These are phyloP conservation scores for Calyptomena viridis DNA, from an alignment of 2,113 vertebrate genomes.

Conservation along the genomic window DNA sequence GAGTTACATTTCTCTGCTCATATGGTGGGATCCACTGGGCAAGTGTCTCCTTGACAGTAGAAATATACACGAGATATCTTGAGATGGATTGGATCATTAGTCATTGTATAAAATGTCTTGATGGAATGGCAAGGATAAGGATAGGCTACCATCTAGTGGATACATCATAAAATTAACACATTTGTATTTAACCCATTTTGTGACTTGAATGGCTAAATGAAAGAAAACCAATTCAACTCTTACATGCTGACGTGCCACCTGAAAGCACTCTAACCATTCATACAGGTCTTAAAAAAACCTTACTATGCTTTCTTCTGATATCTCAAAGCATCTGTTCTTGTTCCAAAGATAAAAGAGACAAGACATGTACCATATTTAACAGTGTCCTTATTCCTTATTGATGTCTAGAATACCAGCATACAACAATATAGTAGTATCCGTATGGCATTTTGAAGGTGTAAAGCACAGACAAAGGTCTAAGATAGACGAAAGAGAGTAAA, in stretches of 20 bases:
- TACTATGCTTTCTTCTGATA: slow-evolving; percentile 39
- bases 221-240: neutral
- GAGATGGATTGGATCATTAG: neutral
- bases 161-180: slow-evolving; percentile 11
- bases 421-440: neutral
- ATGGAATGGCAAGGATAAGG: slow-evolving; percentile 31
- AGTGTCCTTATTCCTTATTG: slow-evolving; percentile 41
- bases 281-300: slow-evolving; percentile 26
- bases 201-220: slow-evolving; percentile 46
- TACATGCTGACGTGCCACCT: slow-evolving; percentile 1
- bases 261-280: slow-evolving; percentile 52
- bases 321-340: slow-evolving; percentile 45
- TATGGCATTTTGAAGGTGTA: neutral
- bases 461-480: neutral
- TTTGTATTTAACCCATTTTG: slow-evolving; percentile 31
- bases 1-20: neutral
- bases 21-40: neutral
- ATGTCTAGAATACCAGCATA: slow-evolving; percentile 19
- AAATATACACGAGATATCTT: slow-evolving; percentile 30
- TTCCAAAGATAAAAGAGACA: slow-evolving; percentile 19
- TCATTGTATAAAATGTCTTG: neutral
- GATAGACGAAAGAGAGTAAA: neutral
- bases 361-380: slow-evolving; percentile 8
- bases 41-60: neutral
- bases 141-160: slow-evolving; percentile 76